A percentile compares a stretch with the other conserved stretches of the same genome.
Evolutionary conservation across 2,797 vertebrate genomes (phyloP).

Genomic region (Thunnus albacares): DNA sequence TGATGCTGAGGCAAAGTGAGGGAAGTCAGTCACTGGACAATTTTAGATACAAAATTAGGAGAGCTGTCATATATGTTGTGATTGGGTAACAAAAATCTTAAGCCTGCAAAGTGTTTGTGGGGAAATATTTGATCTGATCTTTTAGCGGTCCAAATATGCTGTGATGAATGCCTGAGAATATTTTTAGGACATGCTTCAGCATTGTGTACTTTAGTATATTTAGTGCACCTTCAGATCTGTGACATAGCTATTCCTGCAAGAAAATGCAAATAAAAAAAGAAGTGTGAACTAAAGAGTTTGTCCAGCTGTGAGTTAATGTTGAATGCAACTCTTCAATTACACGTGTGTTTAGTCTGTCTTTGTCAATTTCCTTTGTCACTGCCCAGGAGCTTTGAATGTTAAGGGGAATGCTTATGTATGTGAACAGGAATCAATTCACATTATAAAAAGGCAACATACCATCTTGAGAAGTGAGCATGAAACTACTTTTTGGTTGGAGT

Average conservation of each 20-base stretch:
- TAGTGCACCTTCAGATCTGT: not conserved
- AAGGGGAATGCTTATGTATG: not conserved
- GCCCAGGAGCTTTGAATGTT: not conserved
- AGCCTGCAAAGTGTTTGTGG: not conserved
- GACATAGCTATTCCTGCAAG: not conserved
- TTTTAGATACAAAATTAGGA: not conserved
- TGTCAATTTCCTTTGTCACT: too few relatives aligned
- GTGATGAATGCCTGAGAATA: too few relatives aligned
- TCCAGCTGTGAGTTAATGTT: not conserved
- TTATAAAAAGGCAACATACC: conserved; percentile 55
- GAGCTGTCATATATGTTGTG: not conserved
- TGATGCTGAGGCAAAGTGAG: conserved; percentile 47
- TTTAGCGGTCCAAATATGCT: not conserved
- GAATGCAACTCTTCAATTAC: not conserved
- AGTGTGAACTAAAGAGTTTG: not conserved
- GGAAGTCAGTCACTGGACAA: not conserved
- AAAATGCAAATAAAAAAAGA: not conserved
- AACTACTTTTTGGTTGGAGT: conserved; percentile 33
- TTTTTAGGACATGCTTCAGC: not conserved
- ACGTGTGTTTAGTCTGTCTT: not conserved
- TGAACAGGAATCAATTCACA: not conserved
- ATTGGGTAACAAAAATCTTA: not conserved
- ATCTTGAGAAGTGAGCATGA: conserved; percentile 65
- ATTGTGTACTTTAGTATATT: not conserved
- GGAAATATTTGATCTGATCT: not conserved